Evolutionary conservation across 2,113 vertebrate species (phyloP).

Genomic region (Puffinus mauretanicus): DNA sequence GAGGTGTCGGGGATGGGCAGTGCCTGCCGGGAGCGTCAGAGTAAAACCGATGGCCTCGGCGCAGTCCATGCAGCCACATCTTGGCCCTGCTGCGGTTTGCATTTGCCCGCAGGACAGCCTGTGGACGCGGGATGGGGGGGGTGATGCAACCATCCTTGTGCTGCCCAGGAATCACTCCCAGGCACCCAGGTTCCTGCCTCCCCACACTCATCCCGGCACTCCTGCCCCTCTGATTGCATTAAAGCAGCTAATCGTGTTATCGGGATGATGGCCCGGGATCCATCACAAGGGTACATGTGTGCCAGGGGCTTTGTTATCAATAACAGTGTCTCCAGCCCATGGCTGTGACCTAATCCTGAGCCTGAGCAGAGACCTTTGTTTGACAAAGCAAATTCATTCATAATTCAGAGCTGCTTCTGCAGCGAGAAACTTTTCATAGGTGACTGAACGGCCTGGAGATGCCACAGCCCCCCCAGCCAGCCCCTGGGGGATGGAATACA

Average conservation of each 20-base stretch:
- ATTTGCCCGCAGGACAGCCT: fast-evolving
- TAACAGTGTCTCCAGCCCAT: not conserved
- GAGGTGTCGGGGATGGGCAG: not conserved
- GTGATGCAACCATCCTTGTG: fast-evolving
- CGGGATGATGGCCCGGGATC: fast-evolving
- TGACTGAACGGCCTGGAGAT: not conserved
- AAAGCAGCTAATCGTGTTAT: not conserved
- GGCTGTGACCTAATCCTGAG: not conserved
- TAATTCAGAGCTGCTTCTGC: not conserved
- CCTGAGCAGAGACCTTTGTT: not conserved
- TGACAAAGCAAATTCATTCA: not conserved
- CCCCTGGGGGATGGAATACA: fast-evolving
- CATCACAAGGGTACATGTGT: fast-evolving
- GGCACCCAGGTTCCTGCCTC: not conserved
- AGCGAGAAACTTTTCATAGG: not conserved
- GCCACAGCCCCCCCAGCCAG: not conserved
- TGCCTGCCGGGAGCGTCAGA: fast-evolving
- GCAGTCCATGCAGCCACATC: fast-evolving
- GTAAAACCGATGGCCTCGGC: fast-evolving
- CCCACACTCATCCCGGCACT: fast-evolving
- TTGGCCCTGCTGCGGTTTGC: fast-evolving
- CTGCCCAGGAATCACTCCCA: not conserved
- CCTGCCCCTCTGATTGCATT: not conserved
- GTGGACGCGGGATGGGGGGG: fast-evolving
- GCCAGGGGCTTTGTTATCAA: not conserved